Percentiles rank a stretch among this genome's conserved stretches.
Conservation (phyloP, 2,888 invertebrate species). For the Aspidapion aeneum region DNA sequence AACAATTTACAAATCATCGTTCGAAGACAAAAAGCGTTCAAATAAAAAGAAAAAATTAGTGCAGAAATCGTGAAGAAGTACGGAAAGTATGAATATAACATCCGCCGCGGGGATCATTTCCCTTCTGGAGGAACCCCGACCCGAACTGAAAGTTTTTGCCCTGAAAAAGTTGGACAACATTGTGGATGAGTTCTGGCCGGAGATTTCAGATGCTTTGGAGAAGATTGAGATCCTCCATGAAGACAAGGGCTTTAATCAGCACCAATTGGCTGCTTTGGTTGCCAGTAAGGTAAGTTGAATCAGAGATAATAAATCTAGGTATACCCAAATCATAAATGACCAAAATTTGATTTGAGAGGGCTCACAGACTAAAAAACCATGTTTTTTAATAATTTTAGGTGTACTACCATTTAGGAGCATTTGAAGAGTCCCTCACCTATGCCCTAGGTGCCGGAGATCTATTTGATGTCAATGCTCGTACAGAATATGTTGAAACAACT, state of each 20-base stretch:
- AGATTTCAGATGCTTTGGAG: slow-evolving; percentile 96
- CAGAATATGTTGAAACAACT: slow-evolving; percentile 96
- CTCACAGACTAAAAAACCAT: too few species aligned
- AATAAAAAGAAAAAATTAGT: background rate
- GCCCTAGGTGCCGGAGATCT: slow-evolving; percentile 93
- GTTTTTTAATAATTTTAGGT: too few species aligned
- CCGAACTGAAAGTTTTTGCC: slow-evolving; percentile 91
- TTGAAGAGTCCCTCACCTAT: slow-evolving; percentile 95
- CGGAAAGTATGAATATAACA: slow-evolving; percentile 54
- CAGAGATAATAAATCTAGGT: too few species aligned
- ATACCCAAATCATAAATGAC: too few species aligned
- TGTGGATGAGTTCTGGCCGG: slow-evolving; percentile 98
- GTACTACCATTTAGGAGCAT: slow-evolving; percentile 96
- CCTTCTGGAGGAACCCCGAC: slow-evolving; percentile 90
- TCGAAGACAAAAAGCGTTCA: background rate
- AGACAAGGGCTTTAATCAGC: slow-evolving; percentile 82
- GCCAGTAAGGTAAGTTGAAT: slow-evolving; percentile 86
- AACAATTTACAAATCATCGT: background rate
- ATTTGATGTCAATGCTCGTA: slow-evolving; percentile 91
- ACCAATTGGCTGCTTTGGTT: slow-evolving; percentile 92
- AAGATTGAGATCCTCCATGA: slow-evolving; percentile 97
- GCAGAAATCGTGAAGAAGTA: slow-evolving; percentile 2
- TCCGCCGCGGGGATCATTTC: slow-evolving; percentile 88
- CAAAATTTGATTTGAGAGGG: too few species aligned
- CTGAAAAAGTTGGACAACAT: slow-evolving; percentile 88